Conservation (phyloP, 2,113 vertebrate genomes). For the Tragelaphus buxtoni region DNA sequence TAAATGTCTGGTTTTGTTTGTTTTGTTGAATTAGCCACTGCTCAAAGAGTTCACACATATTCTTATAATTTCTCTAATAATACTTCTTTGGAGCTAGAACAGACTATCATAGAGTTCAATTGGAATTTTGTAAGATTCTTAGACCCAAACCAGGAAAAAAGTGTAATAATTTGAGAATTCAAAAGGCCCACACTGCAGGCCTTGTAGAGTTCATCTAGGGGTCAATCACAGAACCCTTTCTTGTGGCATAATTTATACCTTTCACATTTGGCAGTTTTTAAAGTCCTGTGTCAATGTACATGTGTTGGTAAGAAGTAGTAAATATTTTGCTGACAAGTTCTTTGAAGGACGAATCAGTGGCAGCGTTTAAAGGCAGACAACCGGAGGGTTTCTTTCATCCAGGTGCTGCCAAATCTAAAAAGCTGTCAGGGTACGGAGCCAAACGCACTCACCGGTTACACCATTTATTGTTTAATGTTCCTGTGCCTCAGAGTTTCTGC, state of each 20-base stretch:
- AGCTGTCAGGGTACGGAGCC: neutral
- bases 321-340: slow-evolving; percentile 45
- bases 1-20: neutral
- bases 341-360: slow-evolving; percentile 19
- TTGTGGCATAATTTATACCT: slow-evolving; percentile 36
- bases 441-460: neutral
- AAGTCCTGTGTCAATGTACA: neutral
- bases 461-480: neutral
- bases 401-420: slow-evolving; percentile 29
- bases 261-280: slow-evolving; percentile 32
- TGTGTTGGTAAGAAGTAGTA: slow-evolving; percentile 28
- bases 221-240: slow-evolving; percentile 22
- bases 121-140: slow-evolving; percentile 28
- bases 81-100: neutral
- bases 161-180: slow-evolving; percentile 40
- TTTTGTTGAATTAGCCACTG: neutral
- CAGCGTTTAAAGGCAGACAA: slow-evolving; percentile 32
- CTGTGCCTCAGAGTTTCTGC: neutral
- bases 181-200: neutral
- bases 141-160: slow-evolving; percentile 21
- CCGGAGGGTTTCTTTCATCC: neutral
- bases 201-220: slow-evolving; percentile 10
- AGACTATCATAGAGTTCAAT: neutral
- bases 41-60: neutral
- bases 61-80: neutral